Conservation (phyloP, 2,113 vertebrate species). For the Pholis gunnellus region DNA sequence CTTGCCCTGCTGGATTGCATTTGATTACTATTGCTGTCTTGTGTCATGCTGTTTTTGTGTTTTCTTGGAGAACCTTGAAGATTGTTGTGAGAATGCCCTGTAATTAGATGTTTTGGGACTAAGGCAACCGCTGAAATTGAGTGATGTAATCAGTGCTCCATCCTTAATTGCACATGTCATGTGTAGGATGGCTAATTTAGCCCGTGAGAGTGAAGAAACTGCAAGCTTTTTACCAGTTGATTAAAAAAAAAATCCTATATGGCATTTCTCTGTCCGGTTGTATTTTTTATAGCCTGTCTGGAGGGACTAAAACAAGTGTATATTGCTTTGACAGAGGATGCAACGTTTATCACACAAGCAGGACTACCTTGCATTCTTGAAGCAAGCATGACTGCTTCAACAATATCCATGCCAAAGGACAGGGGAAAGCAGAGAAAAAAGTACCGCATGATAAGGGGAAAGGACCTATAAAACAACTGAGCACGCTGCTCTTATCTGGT, state of each 20-base stretch:
- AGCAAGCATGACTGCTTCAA: conserved; percentile 13
- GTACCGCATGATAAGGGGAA: conserved; percentile 5
- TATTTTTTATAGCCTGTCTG: conserved; percentile 38
- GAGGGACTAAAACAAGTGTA: conserved; percentile 25
- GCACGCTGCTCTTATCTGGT: conserved; percentile 35
- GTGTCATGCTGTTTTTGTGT: conserved; percentile 53
- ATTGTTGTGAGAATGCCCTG: conserved; percentile 55
- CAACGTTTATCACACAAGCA: conserved; percentile 12
- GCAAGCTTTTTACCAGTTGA: background rate
- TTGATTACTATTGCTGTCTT: conserved; percentile 49
- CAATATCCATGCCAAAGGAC: conserved; percentile 16
- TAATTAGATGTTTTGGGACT: conserved; percentile 74
- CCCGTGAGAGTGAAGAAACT: conserved; percentile 24
- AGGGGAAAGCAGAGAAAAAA: conserved; percentile 16
- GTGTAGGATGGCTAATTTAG: conserved; percentile 60
- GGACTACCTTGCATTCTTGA: conserved; percentile 18
- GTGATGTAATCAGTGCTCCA: conserved; percentile 64
- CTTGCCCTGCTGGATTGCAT: conserved; percentile 43
- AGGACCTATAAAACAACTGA: conserved; percentile 22
- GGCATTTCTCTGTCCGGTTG: conserved; percentile 21
- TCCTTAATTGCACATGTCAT: conserved; percentile 60
- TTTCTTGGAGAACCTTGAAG: conserved; percentile 50
- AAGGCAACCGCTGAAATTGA: conserved; percentile 53
- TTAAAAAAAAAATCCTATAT: conserved; percentile 4
- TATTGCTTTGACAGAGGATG: conserved; percentile 37